Percentiles rank a stretch among this genome's conserved stretches.
Conservation (phyloP, 2,113 vertebrate species). For the Rhagologus leucostigma region DNA sequence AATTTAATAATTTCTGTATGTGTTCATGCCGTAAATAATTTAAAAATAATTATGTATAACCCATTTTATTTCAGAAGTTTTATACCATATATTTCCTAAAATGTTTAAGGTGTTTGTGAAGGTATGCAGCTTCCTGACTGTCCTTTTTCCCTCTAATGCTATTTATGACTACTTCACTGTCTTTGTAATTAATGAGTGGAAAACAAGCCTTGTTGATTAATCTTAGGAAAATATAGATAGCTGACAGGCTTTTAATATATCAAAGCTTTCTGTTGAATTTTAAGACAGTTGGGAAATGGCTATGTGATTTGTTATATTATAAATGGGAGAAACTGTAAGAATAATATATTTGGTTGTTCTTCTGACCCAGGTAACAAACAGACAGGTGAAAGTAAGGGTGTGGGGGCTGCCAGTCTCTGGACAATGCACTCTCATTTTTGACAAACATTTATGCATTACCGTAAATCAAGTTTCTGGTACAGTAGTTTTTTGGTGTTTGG, state of each 20-base stretch:
- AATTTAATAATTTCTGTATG: neutral
- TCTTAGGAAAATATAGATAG: neutral
- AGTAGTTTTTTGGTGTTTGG: neutral
- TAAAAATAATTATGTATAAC: neutral
- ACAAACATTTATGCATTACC: slow-evolving; percentile 2
- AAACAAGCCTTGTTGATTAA: slow-evolving; percentile 29
- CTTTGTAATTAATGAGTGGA: slow-evolving; percentile 45
- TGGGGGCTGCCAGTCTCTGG: neutral
- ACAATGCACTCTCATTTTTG: neutral
- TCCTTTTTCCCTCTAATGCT: neutral
- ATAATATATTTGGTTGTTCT: neutral
- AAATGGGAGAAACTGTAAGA: neutral
- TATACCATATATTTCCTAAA: neutral
- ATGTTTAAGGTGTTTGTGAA: neutral
- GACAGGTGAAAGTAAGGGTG: neutral
- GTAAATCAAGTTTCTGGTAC: slow-evolving; percentile 19
- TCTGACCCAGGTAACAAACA: slow-evolving; percentile 3
- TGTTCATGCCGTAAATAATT: neutral
- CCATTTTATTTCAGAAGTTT: neutral
- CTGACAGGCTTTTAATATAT: neutral
- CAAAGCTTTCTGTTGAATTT: neutral
- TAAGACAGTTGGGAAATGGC: neutral
- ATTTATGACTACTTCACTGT: neutral
- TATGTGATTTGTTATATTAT: neutral
- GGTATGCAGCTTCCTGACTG: neutral